These are phyloP conservation scores for Micromussa lordhowensis DNA, from an alignment of 92 coral and sea anemone genomes.

Conservation along the genomic window DNA sequence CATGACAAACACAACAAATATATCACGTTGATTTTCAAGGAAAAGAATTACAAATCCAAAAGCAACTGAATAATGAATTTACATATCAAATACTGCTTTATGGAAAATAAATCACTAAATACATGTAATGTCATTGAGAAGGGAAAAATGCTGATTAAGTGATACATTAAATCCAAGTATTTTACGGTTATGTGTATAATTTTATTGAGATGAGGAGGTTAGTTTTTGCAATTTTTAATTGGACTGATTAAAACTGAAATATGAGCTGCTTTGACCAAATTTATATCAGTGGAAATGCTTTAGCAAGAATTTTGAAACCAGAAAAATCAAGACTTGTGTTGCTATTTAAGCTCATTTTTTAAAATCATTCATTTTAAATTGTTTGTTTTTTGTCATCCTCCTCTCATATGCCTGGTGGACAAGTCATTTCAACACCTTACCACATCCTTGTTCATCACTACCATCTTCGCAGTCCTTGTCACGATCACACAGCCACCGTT, in stretches of 20 bases:
- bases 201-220: not conserved
- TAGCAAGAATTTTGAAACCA: not conserved
- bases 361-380: not conserved
- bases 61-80: not conserved
- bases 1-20: not conserved
- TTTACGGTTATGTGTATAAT: not conserved
- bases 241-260: not conserved
- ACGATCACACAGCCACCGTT: slow-evolving; percentile 39
- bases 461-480: slow-evolving; percentile 34
- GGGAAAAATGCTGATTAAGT: not conserved
- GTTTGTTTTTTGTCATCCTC: slow-evolving; percentile 10
- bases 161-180: not conserved
- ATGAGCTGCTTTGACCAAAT: not conserved
- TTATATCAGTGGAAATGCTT: not conserved
- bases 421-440: slow-evolving; percentile 45
- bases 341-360: not conserved
- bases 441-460: slow-evolving; percentile 63
- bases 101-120: not conserved
- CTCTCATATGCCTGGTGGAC: slow-evolving; percentile 43
- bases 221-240: not conserved
- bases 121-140: not conserved
- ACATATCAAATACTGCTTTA: not conserved
- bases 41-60: not conserved
- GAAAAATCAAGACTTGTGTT: not conserved
- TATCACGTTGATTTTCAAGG: not conserved